Evolutionary conservation across 2,888 invertebrate genomes (phyloP).

Genomic region (Xanthorhoe spadicearia): DNA sequence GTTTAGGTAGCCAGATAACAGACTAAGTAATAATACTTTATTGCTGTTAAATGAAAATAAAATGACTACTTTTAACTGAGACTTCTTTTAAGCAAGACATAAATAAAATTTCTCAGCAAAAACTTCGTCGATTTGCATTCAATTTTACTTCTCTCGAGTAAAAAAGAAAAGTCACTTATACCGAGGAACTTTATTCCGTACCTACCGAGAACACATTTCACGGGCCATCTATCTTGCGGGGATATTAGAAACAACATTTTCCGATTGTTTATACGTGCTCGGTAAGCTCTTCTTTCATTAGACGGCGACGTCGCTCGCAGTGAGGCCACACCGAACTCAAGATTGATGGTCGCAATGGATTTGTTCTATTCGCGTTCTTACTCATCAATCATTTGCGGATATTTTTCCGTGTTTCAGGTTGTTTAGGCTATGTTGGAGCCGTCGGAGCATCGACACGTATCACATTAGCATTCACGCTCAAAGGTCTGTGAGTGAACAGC

Average conservation of each 20-base stretch:
- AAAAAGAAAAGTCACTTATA: slow-evolving; percentile 43
- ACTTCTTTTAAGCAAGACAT: slow-evolving; percentile 19
- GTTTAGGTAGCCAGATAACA: not conserved
- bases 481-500: slow-evolving; percentile 35
- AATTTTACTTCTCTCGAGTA: slow-evolving; percentile 41
- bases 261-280: slow-evolving; percentile 81
- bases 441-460: slow-evolving; percentile 71
- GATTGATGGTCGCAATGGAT: slow-evolving; percentile 83
- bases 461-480: slow-evolving; percentile 66
- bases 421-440: slow-evolving; percentile 80
- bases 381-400: slow-evolving; percentile 84
- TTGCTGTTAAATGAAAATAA: slow-evolving; percentile 15
- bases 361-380: slow-evolving; percentile 81
- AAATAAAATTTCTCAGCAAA: slow-evolving; percentile 29
- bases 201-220: slow-evolving; percentile 56
- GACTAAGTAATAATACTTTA: not conserved
- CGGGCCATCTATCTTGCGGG: slow-evolving; percentile 73
- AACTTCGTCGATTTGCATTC: slow-evolving; percentile 42
- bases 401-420: slow-evolving; percentile 83
- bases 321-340: slow-evolving; percentile 65
- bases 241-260: slow-evolving; percentile 79
- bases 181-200: slow-evolving; percentile 43
- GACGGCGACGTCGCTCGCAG: slow-evolving; percentile 74
- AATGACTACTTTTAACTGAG: slow-evolving; percentile 11
- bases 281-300: slow-evolving; percentile 83